Percentiles rank a stretch among this genome's conserved stretches.
phyloP scores from a whole-genome alignment of 2,888 invertebrate species.

The Pediacus dermestoides region DNA sequence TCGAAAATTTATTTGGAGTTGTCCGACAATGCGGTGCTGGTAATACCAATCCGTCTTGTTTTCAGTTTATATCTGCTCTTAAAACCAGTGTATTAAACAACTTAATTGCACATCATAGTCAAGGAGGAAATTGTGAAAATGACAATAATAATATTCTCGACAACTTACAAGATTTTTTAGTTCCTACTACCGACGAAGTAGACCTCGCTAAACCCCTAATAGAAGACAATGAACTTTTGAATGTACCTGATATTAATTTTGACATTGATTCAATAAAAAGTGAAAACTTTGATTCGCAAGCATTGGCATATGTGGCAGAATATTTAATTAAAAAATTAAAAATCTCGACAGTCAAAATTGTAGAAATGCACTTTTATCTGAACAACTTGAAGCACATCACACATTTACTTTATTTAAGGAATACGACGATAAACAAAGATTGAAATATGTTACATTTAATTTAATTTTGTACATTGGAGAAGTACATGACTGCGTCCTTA shows the following conservation, averaged over 20 bases:
- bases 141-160: neutral
- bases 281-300: neutral
- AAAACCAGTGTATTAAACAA: slow-evolving; percentile 16
- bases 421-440: neutral
- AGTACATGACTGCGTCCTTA: too few relatives aligned
- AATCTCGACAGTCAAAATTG: neutral
- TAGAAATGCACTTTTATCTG: neutral
- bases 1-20: slow-evolving; percentile 17
- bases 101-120: neutral
- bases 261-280: neutral
- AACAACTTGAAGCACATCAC: neutral
- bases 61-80: slow-evolving; percentile 17
- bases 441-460: slow-evolving; percentile 3
- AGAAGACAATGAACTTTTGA: neutral
- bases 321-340: slow-evolving; percentile 1
- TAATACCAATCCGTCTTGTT: slow-evolving; percentile 17
- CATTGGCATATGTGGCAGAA: neutral
- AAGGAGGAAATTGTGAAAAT: slow-evolving; percentile 3
- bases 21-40: slow-evolving; percentile 14
- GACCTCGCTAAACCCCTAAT: neutral
- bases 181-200: neutral
- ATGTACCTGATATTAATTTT: too few relatives aligned
- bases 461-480: too few relatives aligned
- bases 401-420: neutral
- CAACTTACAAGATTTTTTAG: neutral